phyloP scores from a whole-genome alignment of 1,140 invertebrate species.

The Drosophila nikananu region DNA sequence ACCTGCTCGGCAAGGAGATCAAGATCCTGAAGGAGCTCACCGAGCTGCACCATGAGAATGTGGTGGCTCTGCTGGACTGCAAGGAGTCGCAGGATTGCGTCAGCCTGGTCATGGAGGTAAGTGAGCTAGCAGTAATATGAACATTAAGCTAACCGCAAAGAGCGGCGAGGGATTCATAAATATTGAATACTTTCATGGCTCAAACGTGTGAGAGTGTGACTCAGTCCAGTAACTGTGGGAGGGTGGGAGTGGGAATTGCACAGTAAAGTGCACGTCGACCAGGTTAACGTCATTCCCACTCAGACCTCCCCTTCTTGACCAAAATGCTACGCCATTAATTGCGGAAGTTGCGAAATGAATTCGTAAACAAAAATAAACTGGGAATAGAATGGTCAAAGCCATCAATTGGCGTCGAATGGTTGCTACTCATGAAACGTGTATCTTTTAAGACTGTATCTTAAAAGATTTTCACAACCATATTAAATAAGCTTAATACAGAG shows the following conservation, averaged over 20 bases:
- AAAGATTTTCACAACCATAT: background rate
- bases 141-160: slow-evolving; percentile 16
- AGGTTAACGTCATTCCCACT: slow-evolving; percentile 48
- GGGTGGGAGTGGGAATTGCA: slow-evolving; percentile 28
- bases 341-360: slow-evolving; percentile 74
- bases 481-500: background rate
- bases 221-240: slow-evolving; percentile 32
- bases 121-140: slow-evolving; percentile 41
- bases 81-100: slow-evolving; percentile 98
- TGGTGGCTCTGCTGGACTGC: slow-evolving; percentile 98
- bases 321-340: slow-evolving; percentile 79
- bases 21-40: slow-evolving; percentile 99
- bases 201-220: slow-evolving; percentile 52
- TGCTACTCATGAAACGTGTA: slow-evolving; percentile 10
- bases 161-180: slow-evolving; percentile 25
- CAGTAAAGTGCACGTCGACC: slow-evolving; percentile 64
- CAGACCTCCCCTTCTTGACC: slow-evolving; percentile 30
- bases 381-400: slow-evolving; percentile 39
- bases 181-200: slow-evolving; percentile 52
- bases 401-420: background rate
- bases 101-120: slow-evolving; percentile 98
- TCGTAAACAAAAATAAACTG: slow-evolving; percentile 62
- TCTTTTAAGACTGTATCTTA: slow-evolving; percentile 2
- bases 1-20: slow-evolving; percentile 98
- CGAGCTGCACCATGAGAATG: slow-evolving; percentile 98